These are phyloP conservation scores for Cacoxenus indagator DNA, from an alignment of 2,888 invertebrate species.

Conservation along the genomic window DNA sequence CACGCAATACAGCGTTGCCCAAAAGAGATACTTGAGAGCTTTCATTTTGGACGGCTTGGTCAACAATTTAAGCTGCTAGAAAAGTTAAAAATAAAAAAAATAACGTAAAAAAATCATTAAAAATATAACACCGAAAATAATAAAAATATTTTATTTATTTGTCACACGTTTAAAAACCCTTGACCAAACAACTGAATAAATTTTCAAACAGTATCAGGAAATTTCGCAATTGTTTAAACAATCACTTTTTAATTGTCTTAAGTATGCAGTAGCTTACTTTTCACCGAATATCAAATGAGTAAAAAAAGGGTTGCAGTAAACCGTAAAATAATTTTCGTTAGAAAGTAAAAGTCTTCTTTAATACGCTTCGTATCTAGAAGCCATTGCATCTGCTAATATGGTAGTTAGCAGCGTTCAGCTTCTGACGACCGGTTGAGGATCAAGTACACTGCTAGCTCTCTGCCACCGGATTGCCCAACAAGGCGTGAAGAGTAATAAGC, in stretches of 20 bases:
- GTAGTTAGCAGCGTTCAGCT: neutral
- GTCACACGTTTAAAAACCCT: constrained; percentile 51
- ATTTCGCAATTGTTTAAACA: neutral
- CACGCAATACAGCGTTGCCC: constrained; percentile 55
- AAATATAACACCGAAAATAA: no score
- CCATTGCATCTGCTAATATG: neutral
- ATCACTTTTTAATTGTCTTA: constrained; percentile 28
- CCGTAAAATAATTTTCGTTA: neutral
- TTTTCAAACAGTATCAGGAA: constrained; percentile 27
- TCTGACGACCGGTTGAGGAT: constrained; percentile 31
- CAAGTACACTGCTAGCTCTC: neutral
- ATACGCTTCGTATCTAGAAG: constrained; percentile 11
- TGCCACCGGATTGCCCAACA: constrained; percentile 46
- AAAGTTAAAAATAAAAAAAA: constrained; percentile 43
- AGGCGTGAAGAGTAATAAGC: constrained; percentile 56
- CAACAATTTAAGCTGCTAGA: constrained; percentile 10
- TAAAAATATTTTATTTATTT: constrained; percentile 39
- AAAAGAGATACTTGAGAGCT: constrained; percentile 50
- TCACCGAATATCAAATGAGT: constrained; percentile 12
- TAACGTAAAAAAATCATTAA: constrained; percentile 1
- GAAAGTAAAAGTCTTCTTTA: constrained; percentile 16
- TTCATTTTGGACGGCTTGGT: constrained; percentile 48
- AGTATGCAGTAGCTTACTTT: constrained; percentile 33
- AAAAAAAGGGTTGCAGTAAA: neutral
- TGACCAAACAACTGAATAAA: constrained; percentile 8